Conservation (phyloP, 2,888 invertebrate genomes). For the Cantharis flavilabris region DNA sequence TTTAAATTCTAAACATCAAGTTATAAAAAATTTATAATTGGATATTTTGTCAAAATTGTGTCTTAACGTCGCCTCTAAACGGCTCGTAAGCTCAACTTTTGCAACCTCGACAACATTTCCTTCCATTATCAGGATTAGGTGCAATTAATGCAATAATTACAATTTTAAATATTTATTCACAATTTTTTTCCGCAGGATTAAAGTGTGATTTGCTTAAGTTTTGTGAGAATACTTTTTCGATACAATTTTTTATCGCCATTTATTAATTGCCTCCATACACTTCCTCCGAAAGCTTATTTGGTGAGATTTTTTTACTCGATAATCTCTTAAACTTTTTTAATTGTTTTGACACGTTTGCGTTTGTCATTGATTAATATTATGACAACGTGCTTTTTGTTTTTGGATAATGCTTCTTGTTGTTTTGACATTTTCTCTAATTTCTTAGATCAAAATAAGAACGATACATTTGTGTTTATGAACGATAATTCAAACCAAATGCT, state of each 20-base stretch:
- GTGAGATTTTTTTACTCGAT: neutral
- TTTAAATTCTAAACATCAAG: slow-evolving; percentile 25
- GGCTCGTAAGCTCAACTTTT: neutral
- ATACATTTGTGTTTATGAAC: neutral
- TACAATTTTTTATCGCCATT: neutral
- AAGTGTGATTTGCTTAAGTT: neutral
- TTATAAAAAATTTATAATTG: slow-evolving; percentile 22
- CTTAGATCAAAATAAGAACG: neutral
- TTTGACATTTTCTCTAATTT: neutral
- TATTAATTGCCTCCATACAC: neutral
- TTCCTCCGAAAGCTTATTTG: neutral
- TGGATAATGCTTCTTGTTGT: neutral
- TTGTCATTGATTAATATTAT: slow-evolving; percentile 2
- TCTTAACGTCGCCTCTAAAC: neutral
- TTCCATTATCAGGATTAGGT: neutral
- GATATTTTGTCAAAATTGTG: slow-evolving; percentile 10
- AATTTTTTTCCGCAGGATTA: neutral
- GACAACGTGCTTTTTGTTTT: neutral
- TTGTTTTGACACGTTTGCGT: neutral
- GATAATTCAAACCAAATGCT: neutral
- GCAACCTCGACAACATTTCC: neutral
- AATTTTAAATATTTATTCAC: neutral
- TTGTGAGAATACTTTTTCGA: neutral
- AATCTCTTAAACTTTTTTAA: neutral
- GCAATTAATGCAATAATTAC: neutral